A percentile compares a stretch with the other conserved stretches of the same genome.
Conservation (phyloP, 30 jellyfish, hydroid and myxozoan species). For the Aurelia coerulea region DNA sequence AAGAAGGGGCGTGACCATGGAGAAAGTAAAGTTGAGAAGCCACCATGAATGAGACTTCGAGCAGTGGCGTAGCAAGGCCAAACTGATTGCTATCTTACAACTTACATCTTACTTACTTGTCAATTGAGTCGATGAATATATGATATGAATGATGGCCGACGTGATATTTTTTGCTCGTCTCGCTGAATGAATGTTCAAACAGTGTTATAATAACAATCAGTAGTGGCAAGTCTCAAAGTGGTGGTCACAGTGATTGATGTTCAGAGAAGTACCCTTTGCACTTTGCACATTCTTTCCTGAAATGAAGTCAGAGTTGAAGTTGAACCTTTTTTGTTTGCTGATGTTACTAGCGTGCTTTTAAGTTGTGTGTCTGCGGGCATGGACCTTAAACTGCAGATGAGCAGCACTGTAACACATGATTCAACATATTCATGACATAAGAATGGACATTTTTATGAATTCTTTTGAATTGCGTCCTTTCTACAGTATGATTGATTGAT, state of each 20-base stretch:
- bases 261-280: constrained; percentile 3
- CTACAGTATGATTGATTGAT: neutral
- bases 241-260: neutral
- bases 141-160: no score
- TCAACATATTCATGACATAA: neutral
- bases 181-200: no score
- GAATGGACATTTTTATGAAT: neutral
- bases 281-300: neutral
- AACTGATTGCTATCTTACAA: neutral
- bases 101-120: no score
- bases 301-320: neutral
- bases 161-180: no score
- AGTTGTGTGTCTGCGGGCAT: neutral
- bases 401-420: neutral
- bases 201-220: no score
- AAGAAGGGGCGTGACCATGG: no score
- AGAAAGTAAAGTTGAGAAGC: neutral
- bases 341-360: neutral
- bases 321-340: neutral
- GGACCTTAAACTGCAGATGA: neutral
- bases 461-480: neutral
- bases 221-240: no score
- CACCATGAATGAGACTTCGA: neutral
- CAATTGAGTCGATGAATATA: no score
- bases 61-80: neutral